Conservation (phyloP, 2,797 vertebrate genomes). For the Phrynocephalus forsythii region DNA sequence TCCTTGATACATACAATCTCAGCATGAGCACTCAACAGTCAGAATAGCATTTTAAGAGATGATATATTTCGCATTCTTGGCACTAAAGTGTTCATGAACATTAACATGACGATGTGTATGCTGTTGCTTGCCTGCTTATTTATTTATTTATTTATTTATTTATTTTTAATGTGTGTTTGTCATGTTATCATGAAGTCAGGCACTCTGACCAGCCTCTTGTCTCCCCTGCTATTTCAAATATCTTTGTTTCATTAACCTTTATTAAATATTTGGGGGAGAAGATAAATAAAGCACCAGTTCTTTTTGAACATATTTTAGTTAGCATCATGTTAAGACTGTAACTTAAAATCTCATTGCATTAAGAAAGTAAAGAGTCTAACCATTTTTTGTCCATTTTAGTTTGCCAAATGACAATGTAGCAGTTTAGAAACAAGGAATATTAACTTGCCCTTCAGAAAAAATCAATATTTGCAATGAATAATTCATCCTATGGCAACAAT, state of each 20-base stretch:
- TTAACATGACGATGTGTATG: slow-evolving; percentile 9
- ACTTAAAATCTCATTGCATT: neutral
- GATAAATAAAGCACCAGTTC: slow-evolving; percentile 34
- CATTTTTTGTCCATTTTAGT: neutral
- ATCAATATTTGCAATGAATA: slow-evolving; percentile 15
- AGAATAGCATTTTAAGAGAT: slow-evolving; percentile 32
- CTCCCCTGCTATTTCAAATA: slow-evolving; percentile 7
- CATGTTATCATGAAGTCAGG: slow-evolving; percentile 13
- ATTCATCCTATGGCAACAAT: neutral
- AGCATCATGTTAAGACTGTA: neutral
- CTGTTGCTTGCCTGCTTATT: too few species aligned
- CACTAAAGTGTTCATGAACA: slow-evolving; percentile 29
- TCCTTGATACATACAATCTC: slow-evolving; percentile 18
- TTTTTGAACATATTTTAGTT: slow-evolving; percentile 28
- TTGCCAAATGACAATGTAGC: neutral
- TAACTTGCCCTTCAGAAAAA: neutral
- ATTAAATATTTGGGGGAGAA: slow-evolving; percentile 44
- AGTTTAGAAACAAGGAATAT: neutral
- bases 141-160: too few species aligned
- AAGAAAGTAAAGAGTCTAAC: neutral
- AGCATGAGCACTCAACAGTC: neutral
- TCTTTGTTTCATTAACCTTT: slow-evolving; percentile 41
- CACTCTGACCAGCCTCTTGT: slow-evolving; percentile 20
- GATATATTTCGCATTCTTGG: slow-evolving; percentile 27
- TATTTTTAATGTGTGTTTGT: slow-evolving; percentile 12